Evolutionary conservation across 2,113 vertebrate genomes (phyloP).

Genomic region (Brachyhypopomus gauderio): DNA sequence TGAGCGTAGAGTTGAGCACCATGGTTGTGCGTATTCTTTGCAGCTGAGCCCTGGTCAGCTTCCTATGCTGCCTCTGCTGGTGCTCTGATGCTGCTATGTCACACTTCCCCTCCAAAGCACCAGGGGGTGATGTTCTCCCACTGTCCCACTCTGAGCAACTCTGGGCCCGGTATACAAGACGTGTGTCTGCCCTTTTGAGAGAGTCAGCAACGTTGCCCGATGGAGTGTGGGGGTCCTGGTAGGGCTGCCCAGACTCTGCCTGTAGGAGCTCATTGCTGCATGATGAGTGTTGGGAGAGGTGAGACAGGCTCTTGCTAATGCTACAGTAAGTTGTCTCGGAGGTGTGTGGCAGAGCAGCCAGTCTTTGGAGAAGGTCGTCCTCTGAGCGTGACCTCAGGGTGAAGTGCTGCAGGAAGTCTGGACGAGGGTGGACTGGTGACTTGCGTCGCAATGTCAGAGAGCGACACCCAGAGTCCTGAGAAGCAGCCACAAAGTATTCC

Average conservation of each 20-base stretch:
- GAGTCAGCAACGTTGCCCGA: constrained; percentile 54
- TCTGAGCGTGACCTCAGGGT: constrained; percentile 86
- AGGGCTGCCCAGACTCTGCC: constrained; percentile 4
- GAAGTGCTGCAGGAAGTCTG: constrained; percentile 66
- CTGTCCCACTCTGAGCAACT: constrained; percentile 22
- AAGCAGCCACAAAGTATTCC: not conserved
- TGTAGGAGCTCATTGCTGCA: constrained; percentile 46
- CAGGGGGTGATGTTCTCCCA: constrained; percentile 46
- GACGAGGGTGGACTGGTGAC: constrained; percentile 75
- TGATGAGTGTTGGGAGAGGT: constrained; percentile 63
- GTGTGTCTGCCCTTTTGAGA: constrained; percentile 54
- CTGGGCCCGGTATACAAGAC: constrained; percentile 29
- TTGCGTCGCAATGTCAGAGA: constrained; percentile 76
- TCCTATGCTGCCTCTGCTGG: constrained; percentile 80
- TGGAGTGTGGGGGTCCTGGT: constrained; percentile 29
- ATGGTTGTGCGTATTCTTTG: constrained; percentile 89
- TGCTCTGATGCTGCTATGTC: constrained; percentile 37
- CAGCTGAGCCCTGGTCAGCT: constrained; percentile 89
- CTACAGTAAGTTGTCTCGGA: constrained; percentile 18
- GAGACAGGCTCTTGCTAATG: constrained; percentile 77
- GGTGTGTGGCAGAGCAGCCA: constrained; percentile 42
- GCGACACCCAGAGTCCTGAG: constrained; percentile 62
- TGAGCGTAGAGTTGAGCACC: constrained; percentile 94
- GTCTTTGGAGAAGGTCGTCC: constrained; percentile 83
- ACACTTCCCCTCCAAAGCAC: constrained; percentile 38